Conservation (phyloP, 2,888 invertebrate genomes). For the Gortyna flavago region DNA sequence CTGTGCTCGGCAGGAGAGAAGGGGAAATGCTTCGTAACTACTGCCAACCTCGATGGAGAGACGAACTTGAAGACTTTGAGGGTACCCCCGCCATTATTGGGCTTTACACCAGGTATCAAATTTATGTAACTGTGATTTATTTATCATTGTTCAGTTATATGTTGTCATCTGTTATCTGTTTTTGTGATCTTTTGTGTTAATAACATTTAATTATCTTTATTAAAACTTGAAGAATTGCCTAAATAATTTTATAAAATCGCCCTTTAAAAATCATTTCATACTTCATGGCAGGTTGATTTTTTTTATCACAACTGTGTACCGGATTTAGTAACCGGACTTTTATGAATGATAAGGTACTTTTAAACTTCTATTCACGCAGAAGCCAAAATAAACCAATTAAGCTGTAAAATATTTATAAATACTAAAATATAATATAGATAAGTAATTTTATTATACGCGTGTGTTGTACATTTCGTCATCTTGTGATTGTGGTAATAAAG, state of each 20-base stretch:
- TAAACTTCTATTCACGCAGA: constrained; percentile 8
- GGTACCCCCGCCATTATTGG: constrained; percentile 84
- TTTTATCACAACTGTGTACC: neutral
- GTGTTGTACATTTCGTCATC: constrained; percentile 12
- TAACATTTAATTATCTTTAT: neutral
- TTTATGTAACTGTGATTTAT: neutral
- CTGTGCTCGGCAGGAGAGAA: constrained; percentile 92
- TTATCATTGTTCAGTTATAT: constrained; percentile 15
- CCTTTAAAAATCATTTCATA: neutral
- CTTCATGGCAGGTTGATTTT: neutral
- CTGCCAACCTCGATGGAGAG: constrained; percentile 96
- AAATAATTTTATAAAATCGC: neutral
- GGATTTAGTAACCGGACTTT: neutral
- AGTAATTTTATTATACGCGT: constrained; percentile 4
- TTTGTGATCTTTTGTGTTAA: constrained; percentile 29
- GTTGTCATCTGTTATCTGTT: constrained; percentile 12
- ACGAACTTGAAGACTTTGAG: constrained; percentile 93
- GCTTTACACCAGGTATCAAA: constrained; percentile 82
- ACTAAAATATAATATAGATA: constrained; percentile 15
- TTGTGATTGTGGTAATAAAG: constrained; percentile 53
- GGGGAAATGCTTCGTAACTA: constrained; percentile 94
- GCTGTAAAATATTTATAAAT: constrained; percentile 14
- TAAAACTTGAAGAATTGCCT: neutral
- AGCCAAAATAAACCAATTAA: constrained; percentile 21
- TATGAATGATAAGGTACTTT: neutral